Evolutionary conservation across 1,140 invertebrate species (phyloP).

Genomic region (Portunus trituberculatus): DNA sequence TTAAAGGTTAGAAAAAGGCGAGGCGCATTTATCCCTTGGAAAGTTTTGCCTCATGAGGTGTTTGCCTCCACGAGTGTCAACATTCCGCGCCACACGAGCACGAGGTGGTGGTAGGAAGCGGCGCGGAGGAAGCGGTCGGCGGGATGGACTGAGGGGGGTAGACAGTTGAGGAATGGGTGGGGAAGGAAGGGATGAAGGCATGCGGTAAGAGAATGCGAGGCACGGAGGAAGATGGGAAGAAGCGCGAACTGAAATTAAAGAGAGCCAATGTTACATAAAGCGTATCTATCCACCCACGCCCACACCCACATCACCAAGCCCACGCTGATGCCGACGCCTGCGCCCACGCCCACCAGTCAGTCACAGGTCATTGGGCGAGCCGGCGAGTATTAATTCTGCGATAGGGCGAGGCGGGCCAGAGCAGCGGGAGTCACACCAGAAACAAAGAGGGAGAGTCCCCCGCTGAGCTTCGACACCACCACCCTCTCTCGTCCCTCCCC

Average conservation of each 20-base stretch:
- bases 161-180: constrained; percentile 9
- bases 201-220: neutral
- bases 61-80: neutral
- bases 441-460: constrained; percentile 65
- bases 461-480: constrained; percentile 44
- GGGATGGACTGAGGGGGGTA: neutral
- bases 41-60: constrained; percentile 37
- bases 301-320: constrained; percentile 16
- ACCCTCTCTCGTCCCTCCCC: neutral
- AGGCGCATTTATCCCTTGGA: neutral
- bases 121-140: neutral
- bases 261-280: constrained; percentile 2
- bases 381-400: constrained; percentile 60
- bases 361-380: constrained; percentile 63
- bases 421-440: constrained; percentile 72
- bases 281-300: neutral
- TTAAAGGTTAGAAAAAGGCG: neutral
- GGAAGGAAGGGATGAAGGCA: constrained; percentile 22
- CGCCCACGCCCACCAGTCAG: constrained; percentile 59
- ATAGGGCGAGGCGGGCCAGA: constrained; percentile 56
- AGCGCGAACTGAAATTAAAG: neutral
- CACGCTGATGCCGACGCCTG: neutral
- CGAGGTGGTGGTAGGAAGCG: neutral
- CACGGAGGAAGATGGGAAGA: constrained; percentile 13
- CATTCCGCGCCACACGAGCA: neutral